phyloP scores from a whole-genome alignment of 2,113 vertebrate genomes.

The Passer montanus region DNA sequence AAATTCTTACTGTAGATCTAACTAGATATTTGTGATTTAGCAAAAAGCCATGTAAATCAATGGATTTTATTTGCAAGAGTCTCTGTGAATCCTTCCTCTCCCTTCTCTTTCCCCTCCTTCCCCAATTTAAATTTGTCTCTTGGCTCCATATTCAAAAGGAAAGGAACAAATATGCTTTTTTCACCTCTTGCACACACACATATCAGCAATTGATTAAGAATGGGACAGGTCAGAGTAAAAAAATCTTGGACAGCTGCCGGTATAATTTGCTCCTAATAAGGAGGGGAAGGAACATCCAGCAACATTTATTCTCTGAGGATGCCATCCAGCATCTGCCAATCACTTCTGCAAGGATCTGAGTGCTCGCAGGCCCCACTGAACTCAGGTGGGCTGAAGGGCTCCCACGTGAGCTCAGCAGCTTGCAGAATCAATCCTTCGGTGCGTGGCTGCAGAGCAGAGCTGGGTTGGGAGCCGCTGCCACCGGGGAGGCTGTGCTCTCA shows the following conservation, averaged over 20 bases:
- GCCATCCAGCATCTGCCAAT: conserved; percentile 34
- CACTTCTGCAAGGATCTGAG: conserved; percentile 34
- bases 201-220: conserved; percentile 34
- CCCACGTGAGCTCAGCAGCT: conserved; percentile 25
- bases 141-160: neutral
- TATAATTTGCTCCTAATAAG: conserved; percentile 56
- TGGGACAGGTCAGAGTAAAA: conserved; percentile 8
- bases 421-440: neutral
- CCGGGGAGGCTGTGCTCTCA: neutral
- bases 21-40: conserved; percentile 18
- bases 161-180: neutral
- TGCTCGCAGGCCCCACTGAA: neutral
- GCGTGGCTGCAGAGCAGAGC: neutral
- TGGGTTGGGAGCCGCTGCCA: neutral
- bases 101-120: rapidly evolving
- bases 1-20: conserved; percentile 28
- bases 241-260: conserved; percentile 29
- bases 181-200: neutral
- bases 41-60: conserved; percentile 4
- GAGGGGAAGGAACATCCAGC: conserved; percentile 24
- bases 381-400: conserved; percentile 41
- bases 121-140: neutral
- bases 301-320: conserved; percentile 36
- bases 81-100: neutral
- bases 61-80: conserved; percentile 32